A percentile compares a stretch with the other conserved stretches of the same genome.
Evolutionary conservation across 2,888 invertebrate genomes (phyloP).

Genomic region (Criorhina ranunculi): DNA sequence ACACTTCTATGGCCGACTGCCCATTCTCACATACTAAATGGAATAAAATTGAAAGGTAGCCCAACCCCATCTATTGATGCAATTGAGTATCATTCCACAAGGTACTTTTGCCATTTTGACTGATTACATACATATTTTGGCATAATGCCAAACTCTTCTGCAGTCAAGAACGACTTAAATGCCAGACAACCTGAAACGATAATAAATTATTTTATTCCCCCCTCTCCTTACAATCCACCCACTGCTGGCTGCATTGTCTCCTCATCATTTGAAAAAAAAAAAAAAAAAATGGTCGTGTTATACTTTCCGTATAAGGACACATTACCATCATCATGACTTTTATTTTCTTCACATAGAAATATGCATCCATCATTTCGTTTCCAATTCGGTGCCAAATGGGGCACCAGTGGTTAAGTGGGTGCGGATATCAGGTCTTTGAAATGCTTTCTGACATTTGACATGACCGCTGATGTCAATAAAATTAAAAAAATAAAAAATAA

Average conservation of each 20-base stretch:
- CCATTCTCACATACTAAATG: conserved; percentile 20
- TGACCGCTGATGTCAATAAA: conserved; percentile 71
- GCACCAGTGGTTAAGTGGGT: conserved; percentile 65
- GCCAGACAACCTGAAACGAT: conserved; percentile 66
- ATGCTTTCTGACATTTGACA: conserved; percentile 71
- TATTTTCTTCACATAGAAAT: conserved; percentile 19
- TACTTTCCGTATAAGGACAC: conserved; percentile 36
- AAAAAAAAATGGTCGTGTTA: conserved; percentile 31
- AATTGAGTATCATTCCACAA: conserved; percentile 50
- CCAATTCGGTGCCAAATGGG: conserved; percentile 66
- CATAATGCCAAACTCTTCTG: conserved; percentile 56
- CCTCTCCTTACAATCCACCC: conserved; percentile 4
- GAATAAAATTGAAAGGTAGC: conserved; percentile 8
- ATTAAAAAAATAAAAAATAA: conserved; percentile 29
- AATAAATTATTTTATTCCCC: conserved; percentile 58
- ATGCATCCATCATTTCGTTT: conserved; percentile 62
- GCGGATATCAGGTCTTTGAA: conserved; percentile 45
- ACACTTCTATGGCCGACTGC: not conserved
- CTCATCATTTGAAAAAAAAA: conserved; percentile 21
- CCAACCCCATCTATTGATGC: conserved; percentile 36
- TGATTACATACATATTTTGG: conserved; percentile 64
- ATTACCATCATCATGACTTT: not conserved
- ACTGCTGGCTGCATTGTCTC: conserved; percentile 53
- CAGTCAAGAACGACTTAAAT: conserved; percentile 71
- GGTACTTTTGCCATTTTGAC: conserved; percentile 46